Evolutionary conservation across 1,140 invertebrate genomes (phyloP), one percentile per base, ranked within the genome.

Genomic region (Caligus rogercresseyi): DNA sequence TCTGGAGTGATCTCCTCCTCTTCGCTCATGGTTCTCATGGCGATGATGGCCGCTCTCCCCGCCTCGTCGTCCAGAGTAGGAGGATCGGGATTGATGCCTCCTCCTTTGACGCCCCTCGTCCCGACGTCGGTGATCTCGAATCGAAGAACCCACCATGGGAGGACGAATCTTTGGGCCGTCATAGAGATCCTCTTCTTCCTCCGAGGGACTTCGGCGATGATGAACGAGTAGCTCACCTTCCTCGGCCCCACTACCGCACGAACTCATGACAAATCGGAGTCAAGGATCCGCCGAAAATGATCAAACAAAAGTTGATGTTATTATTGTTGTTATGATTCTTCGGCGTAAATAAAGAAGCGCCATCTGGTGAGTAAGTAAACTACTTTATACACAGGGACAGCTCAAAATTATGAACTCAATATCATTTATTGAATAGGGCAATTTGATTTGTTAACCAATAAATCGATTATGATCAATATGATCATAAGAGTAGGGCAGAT

Each of bases 161-260:
- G 57, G 57, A 14, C 57, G 18, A 3, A 60, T 60, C 15, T 43
- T 60, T 13, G 4, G 57, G n/a, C 57, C 57, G 24, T 60, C 57
- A 18, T 43, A 60, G 57, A 60, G 15, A 18, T 60, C 57, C 20
- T 60, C 57, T 13, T 25, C 23, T 13, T 16, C 18, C 20, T 60
- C 57, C 18, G 7, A 7, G 7, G 7, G 7, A 7, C 7, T 11
- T 11, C n/a, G 31, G n/a, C 31, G 31, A 43, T n/a, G 31, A n/a
- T n/a, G 31, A 43, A 11, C 7, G n/a, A 43, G 7, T 43, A 43
- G n/a, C n/a, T 43, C 31, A n/a, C 31, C 31, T 43, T 43, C 31
- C n/a, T 43, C 31, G 7, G 31, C 31, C n/a, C 31, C 31, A 43
- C 31, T 43, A 43, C 31, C 31, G 7, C 31, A 7, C 7, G 31